Evolutionary conservation across 2,113 vertebrate genomes (phyloP), one percentile per base, ranked within the genome.

Genomic region (Scomber colias): DNA sequence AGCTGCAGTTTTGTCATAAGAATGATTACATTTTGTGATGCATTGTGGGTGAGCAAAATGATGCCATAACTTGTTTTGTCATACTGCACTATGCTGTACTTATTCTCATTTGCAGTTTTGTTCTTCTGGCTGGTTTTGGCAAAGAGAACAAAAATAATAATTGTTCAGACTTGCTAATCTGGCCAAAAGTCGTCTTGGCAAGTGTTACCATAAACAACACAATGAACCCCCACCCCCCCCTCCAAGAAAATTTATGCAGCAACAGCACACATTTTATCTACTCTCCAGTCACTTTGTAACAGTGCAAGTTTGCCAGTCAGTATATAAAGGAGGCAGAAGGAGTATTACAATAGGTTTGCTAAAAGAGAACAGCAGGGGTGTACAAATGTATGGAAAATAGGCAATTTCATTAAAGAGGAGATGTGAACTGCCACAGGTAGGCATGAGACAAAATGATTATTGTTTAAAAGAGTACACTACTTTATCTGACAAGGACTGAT

Each of bases 1-100:
- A 44, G n/a, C 62, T 49, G 27, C 71, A 44, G 30, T 66, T 84
- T 76, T 59, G 51, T 86, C 70, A 75, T 35, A 17, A 51, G 55
- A 51, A 65, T 30, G 11, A 64, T n/a, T 55, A 12, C 19, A 56
- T 61, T 77, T 64, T 60, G 31, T 60, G 61, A 75, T 19, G 7
- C 61, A 31, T 9, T 62, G 40, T 75, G 61, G 13, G 21, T 71
- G 60, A 44, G 40, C 16, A 60, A 66, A 84, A 62, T 60, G 5
- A 85, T 67, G 48, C 73, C 35, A 27, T 31, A 5, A 13, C 0
- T 50, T 55, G 5, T 45, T 61, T 44, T 35, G 45, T 60, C 17
- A 49, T 31, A 7, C 16, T 13, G 12, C 0, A 3, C 7, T 24
- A 5, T 40, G 6, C 40, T 40, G 27, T 44, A 44, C 17, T 31